A percentile compares a stretch with the other conserved stretches of the same genome.
phyloP scores from a whole-genome alignment of 2,113 vertebrate species.

The Pelecanus crispus region DNA sequence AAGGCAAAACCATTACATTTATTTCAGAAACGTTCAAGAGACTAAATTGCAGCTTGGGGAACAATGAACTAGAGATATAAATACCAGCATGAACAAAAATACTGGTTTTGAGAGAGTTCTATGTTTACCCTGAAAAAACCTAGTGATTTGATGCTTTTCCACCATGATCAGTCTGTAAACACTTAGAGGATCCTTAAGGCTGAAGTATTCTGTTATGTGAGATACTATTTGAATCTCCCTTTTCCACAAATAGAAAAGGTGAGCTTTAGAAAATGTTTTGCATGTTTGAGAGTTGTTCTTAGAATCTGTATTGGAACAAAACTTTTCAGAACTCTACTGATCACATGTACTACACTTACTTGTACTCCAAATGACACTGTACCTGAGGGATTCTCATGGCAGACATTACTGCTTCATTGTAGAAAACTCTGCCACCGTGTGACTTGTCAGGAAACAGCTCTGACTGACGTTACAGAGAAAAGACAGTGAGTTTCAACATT shows the following conservation, averaged over 20 bases:
- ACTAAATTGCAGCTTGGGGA: neutral
- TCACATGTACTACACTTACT: no score
- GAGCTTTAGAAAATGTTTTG: neutral
- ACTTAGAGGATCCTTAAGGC: neutral
- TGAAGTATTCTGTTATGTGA: neutral
- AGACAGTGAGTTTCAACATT: neutral
- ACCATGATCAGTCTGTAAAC: fast-evolving
- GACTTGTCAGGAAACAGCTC: conserved; percentile 87
- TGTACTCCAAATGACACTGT: neutral
- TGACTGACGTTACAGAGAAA: conserved; percentile 55
- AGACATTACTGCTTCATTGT: conserved; percentile 85
- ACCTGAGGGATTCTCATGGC: conserved; percentile 87
- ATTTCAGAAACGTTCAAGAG: neutral
- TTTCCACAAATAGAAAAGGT: neutral
- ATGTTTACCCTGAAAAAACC: neutral
- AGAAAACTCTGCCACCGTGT: conserved; percentile 83
- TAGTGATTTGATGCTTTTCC: neutral
- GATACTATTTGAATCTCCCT: neutral
- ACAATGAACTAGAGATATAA: neutral
- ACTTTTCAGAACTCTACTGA: neutral
- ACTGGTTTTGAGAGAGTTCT: neutral
- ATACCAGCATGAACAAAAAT: neutral
- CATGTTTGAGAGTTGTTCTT: neutral
- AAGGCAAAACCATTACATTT: neutral
- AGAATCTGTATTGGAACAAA: neutral